Evolutionary conservation across 2,888 invertebrate genomes (phyloP), one percentile per base, ranked within the genome.

Genomic region (Plebejus melissa): DNA sequence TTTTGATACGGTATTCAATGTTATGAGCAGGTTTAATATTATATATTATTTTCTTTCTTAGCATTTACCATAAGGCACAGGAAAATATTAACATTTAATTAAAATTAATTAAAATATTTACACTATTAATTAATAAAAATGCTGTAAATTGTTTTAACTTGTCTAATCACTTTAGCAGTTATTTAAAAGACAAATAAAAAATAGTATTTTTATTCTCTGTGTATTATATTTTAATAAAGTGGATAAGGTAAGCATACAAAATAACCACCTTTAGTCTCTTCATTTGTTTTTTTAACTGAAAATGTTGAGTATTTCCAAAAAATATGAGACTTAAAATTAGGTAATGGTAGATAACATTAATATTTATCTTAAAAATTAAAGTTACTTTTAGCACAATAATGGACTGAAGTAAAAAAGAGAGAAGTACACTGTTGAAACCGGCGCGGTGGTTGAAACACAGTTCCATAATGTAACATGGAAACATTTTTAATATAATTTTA

Each of bases 301-400:
- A 22, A 22, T 65, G 9, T 28, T 28, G 7, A 32, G 60, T 65
- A 65, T 65, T 13, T 65, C 13, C 65, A 65, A 32, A 65, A 65
- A 65, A 65, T 32, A 65, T 32, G 28, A 65, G 65, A 65, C 65
- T 32, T 65, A 65, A 65, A 36, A 13, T 65, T 65, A 65, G 32
- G 65, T 65, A 65, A 65, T 36, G 65, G 5, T 65, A 65, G 65
- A 13, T 65, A 65, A 65, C 13, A 36, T 32, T 65, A 32, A 3
- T 60, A 28, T 60, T 2, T 1, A 16, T 58, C 4, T 57, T n/a
- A 57, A 5, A 57, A n/a, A 54, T 54, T n/a, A 1, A 54, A 58
- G 16, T 22, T 22, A 58, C 4, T 2, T 58, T 1, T 22, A 58
- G 58, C 58, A 58, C 6, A 9, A 2, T 28, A 22, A 22, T 58